phyloP scores from a whole-genome alignment of 2,888 invertebrate species.

The Pseudolycoriella hygida region DNA sequence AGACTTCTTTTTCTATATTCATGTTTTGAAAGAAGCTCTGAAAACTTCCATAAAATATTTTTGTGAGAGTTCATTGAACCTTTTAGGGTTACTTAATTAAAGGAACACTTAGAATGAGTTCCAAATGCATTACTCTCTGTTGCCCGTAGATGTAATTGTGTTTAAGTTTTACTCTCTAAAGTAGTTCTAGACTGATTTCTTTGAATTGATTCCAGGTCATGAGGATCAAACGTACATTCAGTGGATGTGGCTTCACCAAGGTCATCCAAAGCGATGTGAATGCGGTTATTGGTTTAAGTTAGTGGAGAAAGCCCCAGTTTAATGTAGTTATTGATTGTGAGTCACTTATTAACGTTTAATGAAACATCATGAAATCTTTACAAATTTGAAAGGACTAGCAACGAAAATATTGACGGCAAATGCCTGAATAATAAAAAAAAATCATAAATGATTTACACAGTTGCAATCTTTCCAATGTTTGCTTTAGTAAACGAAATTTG shows the following conservation, averaged over 20 bases:
- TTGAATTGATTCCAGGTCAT: constrained; percentile 39
- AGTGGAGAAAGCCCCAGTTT: constrained; percentile 54
- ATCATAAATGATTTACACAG: not conserved
- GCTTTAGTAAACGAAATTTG: too few relatives aligned
- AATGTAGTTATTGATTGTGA: constrained; percentile 20
- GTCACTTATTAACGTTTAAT: not conserved
- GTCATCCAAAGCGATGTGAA: constrained; percentile 76
- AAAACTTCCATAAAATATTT: too few relatives aligned
- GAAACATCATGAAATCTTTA: not conserved
- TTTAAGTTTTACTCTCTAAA: too few relatives aligned
- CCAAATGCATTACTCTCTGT: too few relatives aligned
- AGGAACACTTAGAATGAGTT: too few relatives aligned
- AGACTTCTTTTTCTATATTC: too few relatives aligned
- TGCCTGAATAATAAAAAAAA: too few relatives aligned
- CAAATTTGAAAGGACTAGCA: not conserved
- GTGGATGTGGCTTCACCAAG: constrained; percentile 92
- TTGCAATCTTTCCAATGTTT: not conserved
- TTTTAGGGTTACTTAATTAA: too few relatives aligned
- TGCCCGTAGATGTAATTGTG: too few relatives aligned
- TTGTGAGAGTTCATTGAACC: too few relatives aligned
- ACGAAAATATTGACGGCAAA: too few relatives aligned
- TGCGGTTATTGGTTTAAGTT: constrained; percentile 97
- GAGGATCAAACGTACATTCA: constrained; percentile 77
- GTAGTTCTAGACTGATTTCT: not conserved
- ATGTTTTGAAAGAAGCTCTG: too few relatives aligned